These are phyloP conservation scores for Orthochromis malagaraziensis DNA, from an alignment of 2,113 vertebrate species.

Conservation along the genomic window DNA sequence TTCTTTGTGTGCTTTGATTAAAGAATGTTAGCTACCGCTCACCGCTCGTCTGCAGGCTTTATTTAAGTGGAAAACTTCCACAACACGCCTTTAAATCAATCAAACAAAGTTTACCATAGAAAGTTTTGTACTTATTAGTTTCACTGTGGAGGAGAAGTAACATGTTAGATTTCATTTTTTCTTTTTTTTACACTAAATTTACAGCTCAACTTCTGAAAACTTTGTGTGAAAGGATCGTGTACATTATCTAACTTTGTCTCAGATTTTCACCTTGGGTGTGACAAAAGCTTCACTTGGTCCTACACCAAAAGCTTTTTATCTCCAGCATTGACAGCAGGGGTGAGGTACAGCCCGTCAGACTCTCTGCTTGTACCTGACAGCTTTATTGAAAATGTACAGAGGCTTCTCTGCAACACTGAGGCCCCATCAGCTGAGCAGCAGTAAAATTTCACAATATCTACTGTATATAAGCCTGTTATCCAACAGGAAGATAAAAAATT, in stretches of 20 bases:
- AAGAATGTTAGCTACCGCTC: too few relatives aligned
- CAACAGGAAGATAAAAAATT: accelerated
- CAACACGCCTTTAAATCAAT: not conserved
- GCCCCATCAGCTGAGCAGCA: not conserved
- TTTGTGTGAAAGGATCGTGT: not conserved
- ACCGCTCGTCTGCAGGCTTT: too few relatives aligned
- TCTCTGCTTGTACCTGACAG: not conserved
- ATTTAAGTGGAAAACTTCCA: too few relatives aligned
- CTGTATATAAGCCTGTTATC: not conserved
- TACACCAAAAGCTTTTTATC: not conserved
- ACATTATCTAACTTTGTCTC: not conserved
- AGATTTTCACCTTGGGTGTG: not conserved
- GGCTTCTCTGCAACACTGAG: not conserved
- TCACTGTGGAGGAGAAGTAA: not conserved
- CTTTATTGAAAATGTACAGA: not conserved
- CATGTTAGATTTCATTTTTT: not conserved
- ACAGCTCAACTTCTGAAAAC: not conserved
- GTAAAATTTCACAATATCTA: not conserved
- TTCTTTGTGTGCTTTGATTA: too few relatives aligned
- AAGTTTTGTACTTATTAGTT: not conserved
- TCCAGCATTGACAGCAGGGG: not conserved
- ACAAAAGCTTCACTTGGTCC: not conserved
- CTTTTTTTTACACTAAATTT: not conserved
- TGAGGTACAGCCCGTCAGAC: not conserved
- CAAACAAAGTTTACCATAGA: not conserved